Evolutionary conservation across 1,140 invertebrate genomes (phyloP).

Genomic region (Brachionus manjavacas): DNA sequence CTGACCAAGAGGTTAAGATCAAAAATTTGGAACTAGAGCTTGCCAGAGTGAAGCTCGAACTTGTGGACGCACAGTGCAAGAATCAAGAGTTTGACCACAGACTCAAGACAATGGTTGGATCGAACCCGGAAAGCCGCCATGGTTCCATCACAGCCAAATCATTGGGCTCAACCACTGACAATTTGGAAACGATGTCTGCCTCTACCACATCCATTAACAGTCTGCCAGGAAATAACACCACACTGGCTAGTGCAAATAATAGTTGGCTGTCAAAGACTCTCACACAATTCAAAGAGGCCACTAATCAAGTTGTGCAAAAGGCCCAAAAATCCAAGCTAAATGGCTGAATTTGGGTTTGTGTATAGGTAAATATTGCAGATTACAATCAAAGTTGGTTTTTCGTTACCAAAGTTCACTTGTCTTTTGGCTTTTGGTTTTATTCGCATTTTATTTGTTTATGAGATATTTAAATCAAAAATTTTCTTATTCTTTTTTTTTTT

Average conservation of each 20-base stretch:
- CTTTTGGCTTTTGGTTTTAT: neutral
- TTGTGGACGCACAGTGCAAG: conserved; percentile 25
- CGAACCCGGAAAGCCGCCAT: neutral
- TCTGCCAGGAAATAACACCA: neutral
- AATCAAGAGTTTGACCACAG: conserved; percentile 39
- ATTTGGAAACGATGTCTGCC: neutral
- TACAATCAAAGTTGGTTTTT: neutral
- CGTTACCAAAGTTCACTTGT: neutral
- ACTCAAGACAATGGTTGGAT: neutral
- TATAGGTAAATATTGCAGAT: neutral
- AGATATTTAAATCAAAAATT: neutral
- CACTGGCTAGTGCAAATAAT: neutral
- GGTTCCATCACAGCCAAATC: neutral
- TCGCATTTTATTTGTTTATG: neutral
- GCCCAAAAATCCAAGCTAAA: conserved; percentile 14
- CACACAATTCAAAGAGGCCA: conserved; percentile 29
- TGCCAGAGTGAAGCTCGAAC: conserved; percentile 22
- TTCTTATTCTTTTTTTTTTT: neutral
- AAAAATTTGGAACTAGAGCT: conserved; percentile 39
- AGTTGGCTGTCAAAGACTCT: conserved; percentile 39
- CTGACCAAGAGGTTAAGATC: neutral
- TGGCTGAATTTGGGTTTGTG: neutral
- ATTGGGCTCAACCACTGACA: neutral
- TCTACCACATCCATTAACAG: conserved; percentile 22
- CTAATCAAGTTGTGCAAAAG: conserved; percentile 40